Evolutionary conservation across 1,140 invertebrate species (phyloP).

Genomic region (Thaumetopoea pityocampa): DNA sequence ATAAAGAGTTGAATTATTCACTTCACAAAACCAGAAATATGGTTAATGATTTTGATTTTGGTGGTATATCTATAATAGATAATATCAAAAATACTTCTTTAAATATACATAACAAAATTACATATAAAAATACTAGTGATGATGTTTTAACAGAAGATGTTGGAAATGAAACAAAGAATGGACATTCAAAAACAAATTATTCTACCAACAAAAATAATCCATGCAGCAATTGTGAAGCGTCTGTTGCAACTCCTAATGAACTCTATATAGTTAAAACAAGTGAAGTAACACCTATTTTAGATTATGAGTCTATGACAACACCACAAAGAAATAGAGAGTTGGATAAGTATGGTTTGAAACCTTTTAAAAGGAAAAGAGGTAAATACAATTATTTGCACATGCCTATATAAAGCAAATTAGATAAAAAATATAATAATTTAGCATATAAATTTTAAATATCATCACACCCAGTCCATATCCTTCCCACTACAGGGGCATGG

Average conservation of each 20-base stretch:
- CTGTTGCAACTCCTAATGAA: conserved; percentile 44
- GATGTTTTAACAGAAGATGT: conserved; percentile 4
- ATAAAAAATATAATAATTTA: too few relatives aligned
- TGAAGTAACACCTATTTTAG: conserved; percentile 73
- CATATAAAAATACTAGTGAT: conserved; percentile 3
- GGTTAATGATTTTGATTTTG: conserved; percentile 33
- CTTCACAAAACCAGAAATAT: conserved; percentile 31
- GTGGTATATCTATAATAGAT: conserved; percentile 36
- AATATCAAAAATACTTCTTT: conserved; percentile 18
- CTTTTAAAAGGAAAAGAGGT: conserved; percentile 76
- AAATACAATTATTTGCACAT: too few relatives aligned
- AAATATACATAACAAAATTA: too few relatives aligned
- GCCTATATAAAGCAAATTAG: too few relatives aligned
- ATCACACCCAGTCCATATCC: too few relatives aligned
- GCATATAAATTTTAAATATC: too few relatives aligned
- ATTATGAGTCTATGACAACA: conserved; percentile 73
- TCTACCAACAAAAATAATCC: too few relatives aligned
- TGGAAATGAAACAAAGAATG: too few relatives aligned
- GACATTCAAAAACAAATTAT: too few relatives aligned
- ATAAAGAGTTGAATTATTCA: conserved; percentile 63
- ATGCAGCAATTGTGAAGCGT: conserved; percentile 6
- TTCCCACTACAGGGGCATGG: too few relatives aligned
- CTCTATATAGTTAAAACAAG: conserved; percentile 72
- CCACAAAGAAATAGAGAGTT: conserved; percentile 73
- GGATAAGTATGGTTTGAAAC: conserved; percentile 77